A percentile compares a stretch with the other conserved stretches of the same genome.
Conservation (phyloP, 2,113 vertebrate genomes). For the Boleophthalmus pectinirostris region DNA sequence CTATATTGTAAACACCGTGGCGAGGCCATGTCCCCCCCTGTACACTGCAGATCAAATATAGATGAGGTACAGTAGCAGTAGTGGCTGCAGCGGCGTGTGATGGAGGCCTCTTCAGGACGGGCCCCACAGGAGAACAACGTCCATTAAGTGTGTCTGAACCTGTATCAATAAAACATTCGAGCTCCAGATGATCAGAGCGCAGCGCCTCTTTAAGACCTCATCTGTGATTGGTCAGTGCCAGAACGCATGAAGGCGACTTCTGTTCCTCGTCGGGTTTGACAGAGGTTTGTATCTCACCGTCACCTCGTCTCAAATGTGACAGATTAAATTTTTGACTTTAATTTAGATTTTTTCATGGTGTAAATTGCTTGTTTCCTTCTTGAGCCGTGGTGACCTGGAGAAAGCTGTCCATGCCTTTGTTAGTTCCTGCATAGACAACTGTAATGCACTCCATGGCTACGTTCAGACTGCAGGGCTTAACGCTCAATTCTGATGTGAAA, state of each 20-base stretch:
- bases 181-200: background rate
- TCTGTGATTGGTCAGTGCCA: background rate
- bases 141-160: slow-evolving; percentile 21
- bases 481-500: no score
- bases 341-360: no score
- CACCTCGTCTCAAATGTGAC: no score
- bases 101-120: slow-evolving; percentile 18
- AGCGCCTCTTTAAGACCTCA: background rate
- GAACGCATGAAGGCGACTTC: background rate
- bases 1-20: background rate
- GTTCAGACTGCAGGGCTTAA: no score
- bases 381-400: no score
- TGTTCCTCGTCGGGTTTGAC: background rate
- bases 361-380: no score
- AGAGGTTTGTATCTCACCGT: no score
- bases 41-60: slow-evolving; percentile 47
- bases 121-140: slow-evolving; percentile 15
- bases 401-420: no score
- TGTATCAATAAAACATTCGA: slow-evolving; percentile 4
- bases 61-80: slow-evolving; percentile 56
- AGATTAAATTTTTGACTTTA: no score
- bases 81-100: slow-evolving; percentile 15
- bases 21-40: background rate
- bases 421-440: no score
- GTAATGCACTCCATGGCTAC: no score